Base-by-base conservation (phyloP, 2,888 invertebrate genomes). In the Trichopoda pennipes region DNA sequence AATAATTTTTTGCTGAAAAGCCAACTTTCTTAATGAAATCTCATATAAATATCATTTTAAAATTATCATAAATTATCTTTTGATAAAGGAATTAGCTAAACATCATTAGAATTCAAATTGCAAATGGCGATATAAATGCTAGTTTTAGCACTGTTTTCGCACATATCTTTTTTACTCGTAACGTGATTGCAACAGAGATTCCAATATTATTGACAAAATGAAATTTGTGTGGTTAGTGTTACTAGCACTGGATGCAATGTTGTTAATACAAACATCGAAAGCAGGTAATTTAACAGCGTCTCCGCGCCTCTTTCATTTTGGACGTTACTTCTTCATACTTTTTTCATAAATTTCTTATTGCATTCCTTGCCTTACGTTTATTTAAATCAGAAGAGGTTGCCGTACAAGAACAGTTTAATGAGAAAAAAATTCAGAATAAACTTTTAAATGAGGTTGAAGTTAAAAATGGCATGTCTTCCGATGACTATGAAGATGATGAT, bases 221-320 rank as follows among this genome's bases (percentile, higher is more conserved):
- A 86, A 63, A 63, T 86, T 79, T 66, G 84, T 60, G 61, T 86
- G 66, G 64, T 86, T 74, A 60, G 83, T 66, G 38, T 83, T 85
- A 6, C 16, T 86, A 74, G 85, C 85, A 85, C 81, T 87, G 4
- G 86, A 86, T 80, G 86, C 85, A 49, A 72, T 86, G 16, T 38
- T 80, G 14, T 80, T 85, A 16, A 32, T 68, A 2, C 42, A 44
- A 44, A n/a, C 16, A 16, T 16, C n/a, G 42, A 83, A 38, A 12
- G 81, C 84, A 68, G 81, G 81, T 84, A 79, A 81, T 42, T 0
- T 44, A n/a, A 44, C n/a, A n/a, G 14, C 14, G 14, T 1, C 3
- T 14, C 2, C n/a, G n/a, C n/a, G n/a, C n/a, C 38, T 14, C 14
- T 14, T 38, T 44, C 2, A 6, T 44, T 3, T 4, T 16, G 6